phyloP scores from a whole-genome alignment of 2,888 invertebrate genomes.

The Pheosia tremula region DNA sequence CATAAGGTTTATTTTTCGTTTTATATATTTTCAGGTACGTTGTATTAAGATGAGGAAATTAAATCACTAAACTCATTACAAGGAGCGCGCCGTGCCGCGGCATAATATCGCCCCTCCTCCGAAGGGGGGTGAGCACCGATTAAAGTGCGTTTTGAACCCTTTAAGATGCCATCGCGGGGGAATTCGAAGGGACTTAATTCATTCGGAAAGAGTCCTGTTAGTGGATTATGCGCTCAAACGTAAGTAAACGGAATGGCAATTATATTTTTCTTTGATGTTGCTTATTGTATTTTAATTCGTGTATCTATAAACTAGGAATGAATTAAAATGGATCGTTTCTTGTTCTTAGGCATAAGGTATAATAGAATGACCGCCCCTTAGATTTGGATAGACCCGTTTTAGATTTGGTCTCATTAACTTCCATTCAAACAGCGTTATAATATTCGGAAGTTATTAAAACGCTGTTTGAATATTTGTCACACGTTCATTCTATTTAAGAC shows the following conservation, averaged over 20 bases:
- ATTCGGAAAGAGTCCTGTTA: slow-evolving; percentile 28
- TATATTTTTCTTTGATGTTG: background rate
- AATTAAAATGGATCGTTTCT: too few species aligned
- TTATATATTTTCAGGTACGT: slow-evolving; percentile 8
- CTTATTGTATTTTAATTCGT: too few species aligned
- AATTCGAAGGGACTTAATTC: slow-evolving; percentile 28
- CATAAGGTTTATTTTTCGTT: background rate
- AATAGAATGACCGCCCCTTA: too few species aligned
- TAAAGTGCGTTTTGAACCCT: slow-evolving; percentile 35
- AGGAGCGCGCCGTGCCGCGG: slow-evolving; percentile 45
- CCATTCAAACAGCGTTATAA: too few species aligned
- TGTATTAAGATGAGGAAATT: slow-evolving; percentile 46
- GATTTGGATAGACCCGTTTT: too few species aligned
- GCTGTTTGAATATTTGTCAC: too few species aligned
- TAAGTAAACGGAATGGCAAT: slow-evolving; percentile 7
- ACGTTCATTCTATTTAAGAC: too few species aligned
- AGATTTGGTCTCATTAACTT: too few species aligned
- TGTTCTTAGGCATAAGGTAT: too few species aligned
- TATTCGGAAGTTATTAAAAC: too few species aligned
- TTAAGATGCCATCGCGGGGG: slow-evolving; percentile 31
- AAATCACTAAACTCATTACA: slow-evolving; percentile 54
- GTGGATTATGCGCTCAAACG: slow-evolving; percentile 17
- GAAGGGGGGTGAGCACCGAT: slow-evolving; percentile 30
- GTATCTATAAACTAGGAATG: too few species aligned
- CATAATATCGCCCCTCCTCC: slow-evolving; percentile 41